Evolutionary conservation across 2,113 vertebrate genomes (phyloP), one percentile per base, ranked within the genome.

Genomic region (Dryoscopus gambensis): DNA sequence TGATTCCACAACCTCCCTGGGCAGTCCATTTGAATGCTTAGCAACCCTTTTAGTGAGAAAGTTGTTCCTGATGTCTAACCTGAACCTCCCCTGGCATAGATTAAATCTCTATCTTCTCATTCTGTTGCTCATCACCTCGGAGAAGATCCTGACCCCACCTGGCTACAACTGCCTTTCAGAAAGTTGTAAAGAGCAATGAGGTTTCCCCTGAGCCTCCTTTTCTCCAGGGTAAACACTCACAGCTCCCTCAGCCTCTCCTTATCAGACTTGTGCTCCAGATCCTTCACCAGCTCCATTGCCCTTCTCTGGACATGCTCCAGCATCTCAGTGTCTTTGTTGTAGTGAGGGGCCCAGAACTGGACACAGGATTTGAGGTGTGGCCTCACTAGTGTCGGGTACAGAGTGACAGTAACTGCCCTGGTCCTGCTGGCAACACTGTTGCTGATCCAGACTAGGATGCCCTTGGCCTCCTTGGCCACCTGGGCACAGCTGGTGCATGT

Each of bases 121-220:
- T 79, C 22, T 52, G 31, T 50, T 20, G 33, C 52, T 81, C 0
- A 0, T 33, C 20, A 13, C 6, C 31, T 39, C 5, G 7, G 9
- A 59, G 19, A 67, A 81, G 44, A 67, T 28, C 9, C 52, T 19
- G 15, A 46, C 15, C 6, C 9, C 14, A 44, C 31, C 22, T 37
- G 52, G 18, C 27, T 57, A 74, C 15, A 52, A 14, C 3, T 10
- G 9, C 23, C 4, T 67, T 44, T 59, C 35, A 65, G 35, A 25
- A 35, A 57, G 30, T 57, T 55, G 7, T 63, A 16, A 25, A 65
- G 31, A 50, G 7, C 0, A 0, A 33, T 24, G 19, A 52, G 8
- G 8, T 13, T 33, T 4, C 27, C 7, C 37, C 18, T 28, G 10
- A 52, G 15, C 33, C 8, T 82, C 15, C 23, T 74, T 28, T 46